Conservation (phyloP, 2,888 invertebrate species). For the Leuctra nigra region DNA sequence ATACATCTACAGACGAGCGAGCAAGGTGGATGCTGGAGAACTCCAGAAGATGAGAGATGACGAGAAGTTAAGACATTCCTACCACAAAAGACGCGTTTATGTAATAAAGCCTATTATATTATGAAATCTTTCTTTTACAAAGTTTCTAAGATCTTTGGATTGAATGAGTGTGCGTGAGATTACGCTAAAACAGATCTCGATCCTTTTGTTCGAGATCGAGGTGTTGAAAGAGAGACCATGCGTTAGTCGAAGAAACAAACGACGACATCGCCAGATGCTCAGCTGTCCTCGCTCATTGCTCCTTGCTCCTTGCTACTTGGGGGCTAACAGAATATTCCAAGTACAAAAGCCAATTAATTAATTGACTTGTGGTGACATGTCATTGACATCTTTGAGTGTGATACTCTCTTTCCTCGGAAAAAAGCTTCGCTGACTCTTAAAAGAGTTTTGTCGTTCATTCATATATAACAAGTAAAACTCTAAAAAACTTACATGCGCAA, state of each 20-base stretch:
- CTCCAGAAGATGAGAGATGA: constrained; percentile 9
- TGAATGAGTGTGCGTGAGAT: neutral
- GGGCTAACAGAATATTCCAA: too few species aligned
- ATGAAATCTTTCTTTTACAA: constrained; percentile 10
- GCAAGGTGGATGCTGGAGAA: neutral
- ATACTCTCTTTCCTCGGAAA: too few species aligned
- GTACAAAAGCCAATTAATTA: too few species aligned
- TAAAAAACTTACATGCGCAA: too few species aligned
- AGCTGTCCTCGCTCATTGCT: too few species aligned
- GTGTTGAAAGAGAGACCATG: neutral
- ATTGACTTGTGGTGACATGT: too few species aligned
- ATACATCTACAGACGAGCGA: constrained; percentile 6
- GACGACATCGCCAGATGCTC: neutral
- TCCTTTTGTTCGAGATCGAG: neutral
- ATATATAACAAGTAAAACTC: too few species aligned
- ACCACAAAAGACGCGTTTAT: constrained; percentile 6
- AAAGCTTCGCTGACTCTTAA: too few species aligned
- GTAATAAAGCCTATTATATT: constrained; percentile 15
- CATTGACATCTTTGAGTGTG: too few species aligned
- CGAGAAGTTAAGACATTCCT: constrained; percentile 18
- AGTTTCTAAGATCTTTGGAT: constrained; percentile 3
- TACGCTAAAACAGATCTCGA: neutral
- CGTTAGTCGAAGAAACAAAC: neutral
- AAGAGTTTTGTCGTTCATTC: too few species aligned
- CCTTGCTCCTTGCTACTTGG: too few species aligned